Evolutionary conservation across 2,888 invertebrate species (phyloP).

Genomic region (Tenodera sinensis): DNA sequence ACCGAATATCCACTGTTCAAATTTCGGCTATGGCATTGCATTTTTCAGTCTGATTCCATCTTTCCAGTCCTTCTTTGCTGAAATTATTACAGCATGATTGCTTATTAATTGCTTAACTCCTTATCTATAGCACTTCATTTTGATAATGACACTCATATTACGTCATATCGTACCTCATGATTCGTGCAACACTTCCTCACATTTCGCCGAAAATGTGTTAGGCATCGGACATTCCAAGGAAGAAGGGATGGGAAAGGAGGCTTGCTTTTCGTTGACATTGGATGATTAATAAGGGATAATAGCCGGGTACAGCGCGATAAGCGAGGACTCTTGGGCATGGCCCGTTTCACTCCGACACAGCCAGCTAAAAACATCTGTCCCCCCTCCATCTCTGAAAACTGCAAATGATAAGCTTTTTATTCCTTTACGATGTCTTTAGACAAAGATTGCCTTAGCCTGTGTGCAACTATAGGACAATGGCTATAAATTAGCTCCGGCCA

Average conservation of each 20-base stretch:
- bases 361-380: neutral
- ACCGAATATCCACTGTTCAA: too few species aligned
- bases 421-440: neutral
- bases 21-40: too few species aligned
- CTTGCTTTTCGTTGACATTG: slow-evolving; percentile 17
- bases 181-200: neutral
- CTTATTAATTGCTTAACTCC: too few species aligned
- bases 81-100: too few species aligned
- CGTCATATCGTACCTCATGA: too few species aligned
- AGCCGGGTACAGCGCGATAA: slow-evolving; percentile 7
- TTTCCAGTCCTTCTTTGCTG: too few species aligned
- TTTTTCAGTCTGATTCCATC: too few species aligned
- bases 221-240: neutral
- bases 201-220: neutral
- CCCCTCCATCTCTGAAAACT: neutral
- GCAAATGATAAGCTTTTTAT: neutral
- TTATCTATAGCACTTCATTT: too few species aligned
- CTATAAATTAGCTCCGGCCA: too few species aligned
- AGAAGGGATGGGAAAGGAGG: neutral
- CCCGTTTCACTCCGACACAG: neutral
- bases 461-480: too few species aligned
- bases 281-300: slow-evolving; percentile 26
- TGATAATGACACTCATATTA: too few species aligned
- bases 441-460: too few species aligned
- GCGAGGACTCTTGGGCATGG: neutral